Evolutionary conservation across 2,888 invertebrate species (phyloP).

Genomic region (Orthosia gothica): DNA sequence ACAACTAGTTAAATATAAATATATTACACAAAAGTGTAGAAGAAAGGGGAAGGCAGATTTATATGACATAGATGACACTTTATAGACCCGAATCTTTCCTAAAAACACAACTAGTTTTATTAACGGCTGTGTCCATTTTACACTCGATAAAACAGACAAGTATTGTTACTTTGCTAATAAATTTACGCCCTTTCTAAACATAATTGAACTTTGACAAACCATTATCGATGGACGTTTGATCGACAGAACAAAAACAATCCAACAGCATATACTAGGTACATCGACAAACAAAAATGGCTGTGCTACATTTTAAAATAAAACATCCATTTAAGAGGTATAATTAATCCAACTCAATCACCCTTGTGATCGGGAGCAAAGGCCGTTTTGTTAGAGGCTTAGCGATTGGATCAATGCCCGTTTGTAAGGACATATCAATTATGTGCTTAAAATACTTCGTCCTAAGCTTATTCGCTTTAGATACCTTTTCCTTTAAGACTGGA

Average conservation of each 20-base stretch:
- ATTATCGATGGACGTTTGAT: not conserved
- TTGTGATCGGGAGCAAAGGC: slow-evolving; percentile 57
- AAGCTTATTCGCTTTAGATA: slow-evolving; percentile 54
- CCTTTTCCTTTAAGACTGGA: slow-evolving; percentile 39
- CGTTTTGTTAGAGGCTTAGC: slow-evolving; percentile 62
- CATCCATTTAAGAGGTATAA: slow-evolving; percentile 56
- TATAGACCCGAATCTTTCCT: no score
- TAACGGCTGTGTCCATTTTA: no score
- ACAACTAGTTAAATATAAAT: no score
- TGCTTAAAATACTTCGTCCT: slow-evolving; percentile 62
- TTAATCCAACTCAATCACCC: slow-evolving; percentile 65
- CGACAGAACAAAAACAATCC: slow-evolving; percentile 7
- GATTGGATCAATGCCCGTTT: slow-evolving; percentile 60
- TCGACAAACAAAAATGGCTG: slow-evolving; percentile 21
- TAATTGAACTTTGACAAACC: not conserved
- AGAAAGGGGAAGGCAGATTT: no score
- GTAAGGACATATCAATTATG: slow-evolving; percentile 65
- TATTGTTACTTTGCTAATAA: no score
- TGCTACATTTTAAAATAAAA: slow-evolving; percentile 52
- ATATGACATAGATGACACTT: no score
- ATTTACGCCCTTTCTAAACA: no score
- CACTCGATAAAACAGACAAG: not conserved
- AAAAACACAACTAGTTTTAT: no score
- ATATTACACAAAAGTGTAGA: no score
- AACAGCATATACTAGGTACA: not conserved